Evolutionary conservation across 2,888 invertebrate species (phyloP).

Genomic region (Plagiodera versicolora): DNA sequence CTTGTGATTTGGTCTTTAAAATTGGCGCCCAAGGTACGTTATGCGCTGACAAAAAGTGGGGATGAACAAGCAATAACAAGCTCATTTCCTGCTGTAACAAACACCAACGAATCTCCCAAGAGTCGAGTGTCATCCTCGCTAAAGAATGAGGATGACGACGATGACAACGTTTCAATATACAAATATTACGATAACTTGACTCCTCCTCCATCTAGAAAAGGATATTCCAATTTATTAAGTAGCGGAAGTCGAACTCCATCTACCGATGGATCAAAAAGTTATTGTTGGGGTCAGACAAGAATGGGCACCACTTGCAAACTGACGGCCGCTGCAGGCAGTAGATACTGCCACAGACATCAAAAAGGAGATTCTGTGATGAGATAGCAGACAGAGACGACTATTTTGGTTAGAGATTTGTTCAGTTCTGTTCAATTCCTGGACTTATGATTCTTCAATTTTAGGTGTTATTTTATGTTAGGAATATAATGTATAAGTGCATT

Average conservation of each 20-base stretch:
- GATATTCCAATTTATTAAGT: conserved; percentile 38
- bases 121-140: conserved; percentile 13
- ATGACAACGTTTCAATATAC: conserved; percentile 30
- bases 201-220: conserved; percentile 46
- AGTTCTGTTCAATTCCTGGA: too few relatives aligned
- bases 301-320: conserved; percentile 52
- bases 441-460: too few relatives aligned
- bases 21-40: conserved; percentile 9
- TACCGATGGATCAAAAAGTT: conserved; percentile 38
- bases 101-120: conserved; percentile 9
- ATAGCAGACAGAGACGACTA: too few relatives aligned
- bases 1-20: conserved; percentile 27
- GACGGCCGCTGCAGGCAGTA: conserved; percentile 44
- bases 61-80: too few relatives aligned
- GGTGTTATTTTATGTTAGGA: too few relatives aligned
- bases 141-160: conserved; percentile 20
- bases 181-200: conserved; percentile 39
- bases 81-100: neutral
- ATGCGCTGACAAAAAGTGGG: conserved; percentile 15
- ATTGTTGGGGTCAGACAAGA: conserved; percentile 49
- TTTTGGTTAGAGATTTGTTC: too few relatives aligned
- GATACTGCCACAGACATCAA: conserved; percentile 52
- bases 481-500: too few relatives aligned
- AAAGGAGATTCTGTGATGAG: conserved; percentile 50
- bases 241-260: conserved; percentile 50